Evolutionary conservation across 1,140 invertebrate species (phyloP).

Genomic region (Papilio dardanus): DNA sequence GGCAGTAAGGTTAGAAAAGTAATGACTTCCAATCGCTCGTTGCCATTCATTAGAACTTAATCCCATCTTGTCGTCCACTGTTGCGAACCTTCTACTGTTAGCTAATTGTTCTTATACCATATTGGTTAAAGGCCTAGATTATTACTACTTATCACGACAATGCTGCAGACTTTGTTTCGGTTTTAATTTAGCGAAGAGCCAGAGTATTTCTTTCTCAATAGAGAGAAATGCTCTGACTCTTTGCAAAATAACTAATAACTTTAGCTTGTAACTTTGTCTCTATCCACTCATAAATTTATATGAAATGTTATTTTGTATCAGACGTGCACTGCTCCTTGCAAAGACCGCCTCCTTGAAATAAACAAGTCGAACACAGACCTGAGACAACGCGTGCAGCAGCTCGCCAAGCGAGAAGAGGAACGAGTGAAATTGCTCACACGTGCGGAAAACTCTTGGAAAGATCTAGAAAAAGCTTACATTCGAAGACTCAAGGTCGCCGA

Average conservation of each 20-base stretch:
- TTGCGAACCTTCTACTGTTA: background rate
- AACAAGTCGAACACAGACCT: conserved; percentile 58
- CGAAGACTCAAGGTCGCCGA: conserved; percentile 54
- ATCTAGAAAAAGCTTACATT: conserved; percentile 67
- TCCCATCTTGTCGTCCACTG: background rate
- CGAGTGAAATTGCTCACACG: conserved; percentile 63
- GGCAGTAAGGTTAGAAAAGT: background rate
- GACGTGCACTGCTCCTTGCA: conserved; percentile 58
- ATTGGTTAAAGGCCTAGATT: too few species aligned
- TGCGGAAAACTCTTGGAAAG: conserved; percentile 70
- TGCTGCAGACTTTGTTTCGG: too few species aligned
- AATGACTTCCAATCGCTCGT: background rate
- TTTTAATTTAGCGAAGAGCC: background rate
- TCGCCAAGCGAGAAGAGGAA: conserved; percentile 61
- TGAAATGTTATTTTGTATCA: conserved; percentile 39
- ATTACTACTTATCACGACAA: background rate
- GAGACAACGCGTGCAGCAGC: conserved; percentile 50
- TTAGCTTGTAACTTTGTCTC: background rate
- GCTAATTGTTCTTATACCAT: too few species aligned
- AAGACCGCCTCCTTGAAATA: conserved; percentile 52
- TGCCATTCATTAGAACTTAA: background rate
- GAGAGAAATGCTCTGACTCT: too few species aligned
- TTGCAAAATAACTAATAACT: too few species aligned
- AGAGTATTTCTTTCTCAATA: background rate
- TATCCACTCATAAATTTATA: background rate